Base-by-base conservation (phyloP, 2,797 vertebrate species). In the Takifugu ocellatus region DNA sequence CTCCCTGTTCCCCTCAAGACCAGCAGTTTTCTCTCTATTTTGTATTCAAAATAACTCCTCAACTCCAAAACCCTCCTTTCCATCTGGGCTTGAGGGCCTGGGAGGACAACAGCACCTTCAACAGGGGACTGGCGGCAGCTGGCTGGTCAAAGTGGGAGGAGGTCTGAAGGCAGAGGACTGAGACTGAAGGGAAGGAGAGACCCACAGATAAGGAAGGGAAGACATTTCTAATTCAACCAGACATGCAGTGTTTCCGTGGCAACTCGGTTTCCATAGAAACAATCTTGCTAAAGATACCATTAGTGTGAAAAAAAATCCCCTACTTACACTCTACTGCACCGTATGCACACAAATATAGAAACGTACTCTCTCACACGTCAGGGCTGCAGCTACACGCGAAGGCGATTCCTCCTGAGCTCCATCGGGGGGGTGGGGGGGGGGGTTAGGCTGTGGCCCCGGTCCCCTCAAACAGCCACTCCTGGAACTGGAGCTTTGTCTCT, bases 141-240 rank as follows among this genome's bases (percentile, higher is more conserved):
- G 85, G 81, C 72, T 81, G 81, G 84, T 88, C 84, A 85, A 79
- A 77, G 74, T 61, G 15, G 2, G 66, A 33, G 49, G 61, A 79
- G 77, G 73, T 79, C 69, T 43, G 56, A 46, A 67, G 68, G 71
- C 70, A 59, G 66, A 68, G 52, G 59, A 61, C 61, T 14, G 42
- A 57, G 72, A 69, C 47, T 56, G 69, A 78, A 70, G 66, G 56
- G 25, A 71, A 69, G 59, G 57, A 71, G 44, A 68, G 63, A 62
- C 62, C 31, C 26, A 6, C 25, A 2, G 56, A 61, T 75, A 53
- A 56, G 68, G 71, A 61, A 66, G 54, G 55, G 73, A 88, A 93
- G 92, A 91, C 92, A 92, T 93, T 93, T 93, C 93, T 94, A 93
- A 97, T 95, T 96, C 94, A 93, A 93, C 94, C 88, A 94, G 93